These are phyloP conservation scores for Clanis bilineata DNA, from an alignment of 2,888 invertebrate species.

Conservation along the genomic window DNA sequence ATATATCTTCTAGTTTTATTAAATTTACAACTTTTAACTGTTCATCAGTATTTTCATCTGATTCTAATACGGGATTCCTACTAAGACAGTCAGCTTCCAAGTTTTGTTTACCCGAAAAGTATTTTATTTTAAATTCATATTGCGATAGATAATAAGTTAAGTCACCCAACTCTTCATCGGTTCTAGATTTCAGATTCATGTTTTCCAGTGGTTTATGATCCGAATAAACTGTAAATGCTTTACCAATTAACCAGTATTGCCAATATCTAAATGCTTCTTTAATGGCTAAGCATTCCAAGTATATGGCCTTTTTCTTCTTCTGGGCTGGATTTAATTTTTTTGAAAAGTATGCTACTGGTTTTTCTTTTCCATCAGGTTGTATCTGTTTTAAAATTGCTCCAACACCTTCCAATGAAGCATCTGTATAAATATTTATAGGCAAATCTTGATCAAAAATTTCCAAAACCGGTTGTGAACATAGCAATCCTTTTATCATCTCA, in stretches of 20 bases:
- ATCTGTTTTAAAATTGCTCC: background rate
- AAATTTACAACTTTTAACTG: background rate
- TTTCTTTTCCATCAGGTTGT: background rate
- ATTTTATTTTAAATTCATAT: slow-evolving; percentile 19
- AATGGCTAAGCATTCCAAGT: background rate
- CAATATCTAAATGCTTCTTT: background rate
- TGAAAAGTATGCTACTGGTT: background rate
- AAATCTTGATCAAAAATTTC: background rate
- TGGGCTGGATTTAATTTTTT: slow-evolving; percentile 6
- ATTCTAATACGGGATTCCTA: background rate
- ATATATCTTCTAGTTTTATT: slow-evolving; percentile 1
- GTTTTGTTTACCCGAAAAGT: slow-evolving; percentile 16
- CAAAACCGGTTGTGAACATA: background rate
- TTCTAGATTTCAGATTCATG: slow-evolving; percentile 16
- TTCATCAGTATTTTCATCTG: background rate
- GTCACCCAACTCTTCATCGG: slow-evolving; percentile 21
- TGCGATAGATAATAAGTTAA: slow-evolving; percentile 18
- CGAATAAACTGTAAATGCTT: background rate
- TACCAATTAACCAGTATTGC: background rate
- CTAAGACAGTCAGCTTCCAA: slow-evolving; percentile 25
- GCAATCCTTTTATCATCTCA: background rate
- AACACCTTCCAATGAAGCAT: background rate
- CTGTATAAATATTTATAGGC: background rate
- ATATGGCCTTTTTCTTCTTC: slow-evolving; percentile 16
- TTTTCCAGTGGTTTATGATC: slow-evolving; percentile 20